A percentile compares a stretch with the other conserved stretches of the same genome.
These are phyloP conservation scores for Ceyx melanurus DNA, from an alignment of 2,113 vertebrate genomes.

Conservation along the genomic window DNA sequence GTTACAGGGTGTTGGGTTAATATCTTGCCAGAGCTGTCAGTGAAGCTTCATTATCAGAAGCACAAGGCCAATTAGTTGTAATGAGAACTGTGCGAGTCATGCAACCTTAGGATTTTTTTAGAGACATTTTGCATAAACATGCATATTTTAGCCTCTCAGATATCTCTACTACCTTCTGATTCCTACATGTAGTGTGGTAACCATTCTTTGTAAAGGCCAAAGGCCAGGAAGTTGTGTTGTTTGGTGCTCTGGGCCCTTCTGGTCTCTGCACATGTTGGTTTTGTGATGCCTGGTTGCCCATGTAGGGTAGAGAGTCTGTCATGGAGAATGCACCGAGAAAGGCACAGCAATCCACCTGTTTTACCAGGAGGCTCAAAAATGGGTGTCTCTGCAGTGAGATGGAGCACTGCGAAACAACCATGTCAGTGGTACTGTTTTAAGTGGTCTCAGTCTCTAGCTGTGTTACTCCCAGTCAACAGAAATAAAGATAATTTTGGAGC, in stretches of 20 bases:
- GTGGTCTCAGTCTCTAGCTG: neutral
- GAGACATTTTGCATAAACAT: neutral
- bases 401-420: neutral
- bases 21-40: neutral
- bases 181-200: neutral
- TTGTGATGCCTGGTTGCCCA: neutral
- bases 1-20: neutral
- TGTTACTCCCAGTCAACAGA: neutral
- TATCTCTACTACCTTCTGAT: neutral
- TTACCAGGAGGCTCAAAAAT: neutral
- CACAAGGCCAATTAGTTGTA: neutral
- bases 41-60: neutral
- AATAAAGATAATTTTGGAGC: neutral
- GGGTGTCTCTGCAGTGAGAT: neutral
- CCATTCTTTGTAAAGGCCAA: neutral
- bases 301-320: neutral
- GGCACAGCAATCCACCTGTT: neutral
- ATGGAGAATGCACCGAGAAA: neutral
- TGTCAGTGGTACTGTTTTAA: neutral
- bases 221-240: fast-evolving
- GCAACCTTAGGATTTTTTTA: neutral
- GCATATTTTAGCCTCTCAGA: neutral
- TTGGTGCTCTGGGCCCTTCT: neutral
- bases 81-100: neutral
- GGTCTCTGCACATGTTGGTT: neutral